Percentiles rank a stretch among this genome's conserved stretches.
These are phyloP conservation scores for Monodelphis domestica DNA, from an alignment of 2,797 vertebrate genomes.

Conservation along the genomic window DNA sequence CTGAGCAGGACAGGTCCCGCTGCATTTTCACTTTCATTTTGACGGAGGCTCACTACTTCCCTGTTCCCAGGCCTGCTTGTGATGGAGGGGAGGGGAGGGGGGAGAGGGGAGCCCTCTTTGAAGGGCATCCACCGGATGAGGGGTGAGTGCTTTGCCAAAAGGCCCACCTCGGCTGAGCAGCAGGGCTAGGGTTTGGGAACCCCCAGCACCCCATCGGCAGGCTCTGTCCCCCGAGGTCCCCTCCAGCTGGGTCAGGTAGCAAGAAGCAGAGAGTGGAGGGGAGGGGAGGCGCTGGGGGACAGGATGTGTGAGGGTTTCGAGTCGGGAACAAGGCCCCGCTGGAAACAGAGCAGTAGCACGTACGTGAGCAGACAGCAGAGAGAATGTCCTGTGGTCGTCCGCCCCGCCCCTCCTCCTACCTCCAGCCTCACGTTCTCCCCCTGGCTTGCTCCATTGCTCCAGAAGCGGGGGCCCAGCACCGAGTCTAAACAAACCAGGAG, in stretches of 20 bases:
- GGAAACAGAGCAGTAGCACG: slow-evolving; percentile 60
- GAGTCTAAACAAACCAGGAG: slow-evolving; percentile 35
- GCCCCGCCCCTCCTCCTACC: neutral
- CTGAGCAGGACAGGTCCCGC: neutral
- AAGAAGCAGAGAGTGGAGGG: neutral
- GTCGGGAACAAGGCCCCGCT: neutral
- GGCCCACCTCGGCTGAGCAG: too few relatives aligned
- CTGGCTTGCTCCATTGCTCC: neutral
- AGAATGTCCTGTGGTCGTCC: neutral
- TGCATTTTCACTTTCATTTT: slow-evolving; percentile 7
- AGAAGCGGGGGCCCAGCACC: neutral
- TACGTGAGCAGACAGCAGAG: neutral
- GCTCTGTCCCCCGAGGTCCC: neutral
- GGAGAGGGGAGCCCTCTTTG: neutral
- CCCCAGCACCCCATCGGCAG: neutral
- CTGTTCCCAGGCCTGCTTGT: neutral
- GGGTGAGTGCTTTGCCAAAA: too few relatives aligned
- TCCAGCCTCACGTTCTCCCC: slow-evolving; percentile 45
- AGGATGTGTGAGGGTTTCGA: neutral
- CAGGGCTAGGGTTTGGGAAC: too few relatives aligned
- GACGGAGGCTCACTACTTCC: neutral
- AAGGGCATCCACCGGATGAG: neutral
- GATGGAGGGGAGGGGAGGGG: neutral
- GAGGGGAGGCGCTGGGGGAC: neutral
- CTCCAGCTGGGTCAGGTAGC: neutral